Conservation (phyloP, 2,888 invertebrate species). For the Pammene aurita region DNA sequence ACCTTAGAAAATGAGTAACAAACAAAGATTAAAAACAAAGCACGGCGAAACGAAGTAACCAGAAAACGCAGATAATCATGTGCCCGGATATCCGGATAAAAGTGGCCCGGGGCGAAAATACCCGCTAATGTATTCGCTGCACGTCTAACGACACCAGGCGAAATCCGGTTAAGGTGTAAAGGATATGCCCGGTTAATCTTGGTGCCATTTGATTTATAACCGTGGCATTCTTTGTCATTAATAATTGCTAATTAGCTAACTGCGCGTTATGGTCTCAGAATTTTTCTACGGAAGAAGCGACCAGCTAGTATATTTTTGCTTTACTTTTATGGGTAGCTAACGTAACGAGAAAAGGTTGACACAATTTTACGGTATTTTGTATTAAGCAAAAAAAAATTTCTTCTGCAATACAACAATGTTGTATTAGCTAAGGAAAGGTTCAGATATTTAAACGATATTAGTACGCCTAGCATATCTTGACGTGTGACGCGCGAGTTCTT, state of each 20-base stretch:
- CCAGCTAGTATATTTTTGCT: neutral
- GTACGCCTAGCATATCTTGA: no score
- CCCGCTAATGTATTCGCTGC: constrained; percentile 74
- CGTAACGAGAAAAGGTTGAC: no score
- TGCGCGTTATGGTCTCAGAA: neutral
- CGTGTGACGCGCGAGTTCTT: no score
- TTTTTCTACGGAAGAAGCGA: neutral
- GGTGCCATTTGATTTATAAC: constrained; percentile 71
- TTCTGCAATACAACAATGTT: no score
- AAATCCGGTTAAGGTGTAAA: constrained; percentile 74
- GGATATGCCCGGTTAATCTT: constrained; percentile 78
- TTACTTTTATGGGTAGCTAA: no score
- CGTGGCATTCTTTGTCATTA: constrained; percentile 60
- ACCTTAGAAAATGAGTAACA: constrained; percentile 32
- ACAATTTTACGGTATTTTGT: no score
- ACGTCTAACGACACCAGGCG: constrained; percentile 74
- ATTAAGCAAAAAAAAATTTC: no score
- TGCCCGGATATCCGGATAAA: constrained; percentile 64
- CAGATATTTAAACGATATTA: no score
- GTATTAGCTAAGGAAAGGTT: no score
- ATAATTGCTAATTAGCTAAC: constrained; percentile 45
- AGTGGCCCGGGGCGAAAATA: constrained; percentile 54
- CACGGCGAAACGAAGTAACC: constrained; percentile 47
- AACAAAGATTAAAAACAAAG: constrained; percentile 43
- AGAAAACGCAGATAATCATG: constrained; percentile 63